Percentiles rank a stretch among this genome's conserved stretches.
These are phyloP conservation scores for Euzophera pinguis DNA, from an alignment of 2,888 invertebrate genomes.

Conservation along the genomic window DNA sequence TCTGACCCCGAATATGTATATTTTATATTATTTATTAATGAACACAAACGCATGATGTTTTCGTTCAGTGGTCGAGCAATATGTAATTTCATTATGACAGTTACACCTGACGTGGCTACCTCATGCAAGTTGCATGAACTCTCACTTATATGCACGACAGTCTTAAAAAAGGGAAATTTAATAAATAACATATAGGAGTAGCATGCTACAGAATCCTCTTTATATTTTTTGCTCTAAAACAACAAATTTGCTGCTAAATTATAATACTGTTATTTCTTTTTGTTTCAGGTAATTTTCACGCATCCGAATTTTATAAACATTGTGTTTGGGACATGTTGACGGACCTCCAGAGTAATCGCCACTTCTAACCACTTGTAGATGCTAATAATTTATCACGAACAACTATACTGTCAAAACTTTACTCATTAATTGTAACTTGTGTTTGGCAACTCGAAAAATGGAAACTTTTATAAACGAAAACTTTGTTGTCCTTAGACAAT, in stretches of 20 bases:
- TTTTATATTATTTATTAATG: constrained; percentile 39
- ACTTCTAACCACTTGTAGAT: background rate
- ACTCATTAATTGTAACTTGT: too few species aligned
- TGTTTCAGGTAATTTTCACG: constrained; percentile 11
- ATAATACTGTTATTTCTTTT: constrained; percentile 12
- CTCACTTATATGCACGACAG: background rate
- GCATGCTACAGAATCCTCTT: too few species aligned
- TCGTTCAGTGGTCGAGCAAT: constrained; percentile 56
- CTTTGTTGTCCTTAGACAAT: too few species aligned
- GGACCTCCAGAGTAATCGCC: background rate
- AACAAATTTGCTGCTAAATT: constrained; percentile 12
- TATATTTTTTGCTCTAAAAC: background rate
- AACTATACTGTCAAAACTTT: too few species aligned
- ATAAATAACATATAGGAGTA: too few species aligned
- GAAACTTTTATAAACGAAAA: too few species aligned
- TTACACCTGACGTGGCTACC: constrained; percentile 24
- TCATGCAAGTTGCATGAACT: too few species aligned
- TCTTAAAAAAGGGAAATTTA: background rate
- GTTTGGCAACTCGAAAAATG: too few species aligned
- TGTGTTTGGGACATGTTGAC: too few species aligned
- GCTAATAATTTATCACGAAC: too few species aligned
- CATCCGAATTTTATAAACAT: background rate
- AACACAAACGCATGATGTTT: constrained; percentile 41
- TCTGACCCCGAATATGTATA: too few species aligned
- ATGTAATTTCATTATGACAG: constrained; percentile 47